phyloP scores from a whole-genome alignment of 2,888 invertebrate species.

The Eudiplozoon nipponicum region DNA sequence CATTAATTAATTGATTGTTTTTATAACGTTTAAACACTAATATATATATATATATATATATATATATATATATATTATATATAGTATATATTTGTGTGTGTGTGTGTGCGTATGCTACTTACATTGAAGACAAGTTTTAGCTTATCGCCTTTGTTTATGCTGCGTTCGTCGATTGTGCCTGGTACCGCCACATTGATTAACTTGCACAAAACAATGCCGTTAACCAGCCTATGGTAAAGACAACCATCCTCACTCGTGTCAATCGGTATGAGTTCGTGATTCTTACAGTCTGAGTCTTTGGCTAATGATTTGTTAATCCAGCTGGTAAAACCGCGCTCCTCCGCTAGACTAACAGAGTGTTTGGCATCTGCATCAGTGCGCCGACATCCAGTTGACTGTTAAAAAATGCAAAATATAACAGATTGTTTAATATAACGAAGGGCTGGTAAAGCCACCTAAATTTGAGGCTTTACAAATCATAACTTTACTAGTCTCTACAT shows the following conservation, averaged over 20 bases:
- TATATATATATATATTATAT: too few species aligned
- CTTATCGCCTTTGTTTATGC: neutral
- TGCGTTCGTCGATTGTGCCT: neutral
- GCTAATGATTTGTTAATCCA: neutral
- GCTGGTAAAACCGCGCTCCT: constrained; percentile 2
- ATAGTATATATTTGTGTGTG: too few species aligned
- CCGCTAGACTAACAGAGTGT: neutral
- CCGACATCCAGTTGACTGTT: too few species aligned
- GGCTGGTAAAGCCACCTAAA: too few species aligned
- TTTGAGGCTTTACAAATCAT: too few species aligned
- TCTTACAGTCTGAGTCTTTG: neutral
- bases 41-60: too few species aligned
- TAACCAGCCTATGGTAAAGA: constrained; percentile 67
- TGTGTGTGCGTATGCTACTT: too few species aligned
- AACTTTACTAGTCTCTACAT: too few species aligned
- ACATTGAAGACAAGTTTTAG: neutral
- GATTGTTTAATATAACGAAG: too few species aligned
- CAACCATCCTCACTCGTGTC: constrained; percentile 54
- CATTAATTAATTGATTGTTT: too few species aligned
- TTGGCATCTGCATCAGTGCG: neutral
- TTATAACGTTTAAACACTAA: too few species aligned
- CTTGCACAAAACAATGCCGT: constrained; percentile 38
- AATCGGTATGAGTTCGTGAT: constrained; percentile 38
- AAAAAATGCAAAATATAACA: too few species aligned
- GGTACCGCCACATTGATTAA: constrained; percentile 16